Conservation (phyloP, 2,888 invertebrate species). For the Sclerodermus sp. region DNA sequence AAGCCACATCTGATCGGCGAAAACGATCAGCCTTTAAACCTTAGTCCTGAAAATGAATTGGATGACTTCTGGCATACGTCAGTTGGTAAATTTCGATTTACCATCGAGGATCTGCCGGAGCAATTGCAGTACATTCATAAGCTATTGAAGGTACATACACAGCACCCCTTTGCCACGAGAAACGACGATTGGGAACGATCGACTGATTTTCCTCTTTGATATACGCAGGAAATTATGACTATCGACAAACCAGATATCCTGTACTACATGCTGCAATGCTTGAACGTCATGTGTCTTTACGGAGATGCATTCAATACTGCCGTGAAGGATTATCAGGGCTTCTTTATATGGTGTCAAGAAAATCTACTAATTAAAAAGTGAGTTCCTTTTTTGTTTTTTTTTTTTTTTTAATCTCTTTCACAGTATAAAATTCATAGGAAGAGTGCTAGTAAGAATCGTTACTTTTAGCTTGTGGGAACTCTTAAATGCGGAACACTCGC, state of each 20-base stretch:
- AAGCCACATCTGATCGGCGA: slow-evolving; percentile 77
- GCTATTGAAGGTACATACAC: slow-evolving; percentile 70
- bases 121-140: slow-evolving; percentile 93
- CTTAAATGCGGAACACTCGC: slow-evolving; percentile 88
- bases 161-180: not conserved
- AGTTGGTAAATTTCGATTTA: slow-evolving; percentile 89
- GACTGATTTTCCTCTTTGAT: not conserved
- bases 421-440: too few species aligned
- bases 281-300: slow-evolving; percentile 88
- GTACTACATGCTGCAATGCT: slow-evolving; percentile 88
- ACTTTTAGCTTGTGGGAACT: slow-evolving; percentile 83
- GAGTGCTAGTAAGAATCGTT: not conserved
- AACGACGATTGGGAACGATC: too few species aligned
- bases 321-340: slow-evolving; percentile 85
- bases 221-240: slow-evolving; percentile 72
- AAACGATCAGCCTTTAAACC: slow-evolving; percentile 71
- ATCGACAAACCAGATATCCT: slow-evolving; percentile 89
- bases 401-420: too few species aligned
- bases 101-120: slow-evolving; percentile 85
- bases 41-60: slow-evolving; percentile 73
- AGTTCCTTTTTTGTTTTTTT: slow-evolving; percentile 36
- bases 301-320: slow-evolving; percentile 89
- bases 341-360: slow-evolving; percentile 96
- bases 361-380: slow-evolving; percentile 91
- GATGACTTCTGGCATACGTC: slow-evolving; percentile 92